Conservation (phyloP, 2,113 vertebrate species). For the Colinus virginianus region DNA sequence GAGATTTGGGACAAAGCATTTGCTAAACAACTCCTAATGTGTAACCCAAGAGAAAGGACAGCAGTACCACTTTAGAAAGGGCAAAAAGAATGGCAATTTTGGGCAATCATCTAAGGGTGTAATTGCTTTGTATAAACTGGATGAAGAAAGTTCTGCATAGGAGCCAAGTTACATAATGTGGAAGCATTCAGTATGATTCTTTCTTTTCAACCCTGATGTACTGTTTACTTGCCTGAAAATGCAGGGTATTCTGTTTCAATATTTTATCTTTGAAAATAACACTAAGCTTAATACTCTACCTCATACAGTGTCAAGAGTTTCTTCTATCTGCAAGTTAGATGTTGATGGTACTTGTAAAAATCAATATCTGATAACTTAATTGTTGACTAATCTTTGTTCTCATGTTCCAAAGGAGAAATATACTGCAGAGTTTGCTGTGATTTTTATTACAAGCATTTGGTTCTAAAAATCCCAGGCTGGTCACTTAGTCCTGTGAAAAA, state of each 20-base stretch:
- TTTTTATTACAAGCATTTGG: background rate
- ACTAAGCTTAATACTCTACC: background rate
- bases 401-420: background rate
- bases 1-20: background rate
- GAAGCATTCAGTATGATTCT: slow-evolving; percentile 49
- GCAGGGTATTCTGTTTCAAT: background rate
- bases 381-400: background rate
- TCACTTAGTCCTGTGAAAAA: background rate
- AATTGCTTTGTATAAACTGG: slow-evolving; percentile 32
- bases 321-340: background rate
- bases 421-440: background rate
- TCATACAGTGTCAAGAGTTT: background rate
- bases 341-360: background rate
- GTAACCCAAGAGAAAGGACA: background rate
- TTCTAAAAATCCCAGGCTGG: background rate
- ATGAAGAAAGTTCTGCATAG: slow-evolving; percentile 51
- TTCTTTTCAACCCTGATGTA: background rate
- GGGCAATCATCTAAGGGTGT: background rate
- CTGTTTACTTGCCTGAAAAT: background rate
- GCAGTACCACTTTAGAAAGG: background rate
- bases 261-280: background rate
- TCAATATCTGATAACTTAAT: slow-evolving; percentile 19
- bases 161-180: slow-evolving; percentile 39
- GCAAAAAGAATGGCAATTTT: slow-evolving; percentile 21
- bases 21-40: background rate